Evolutionary conservation across 2,113 vertebrate species (phyloP).

Genomic region (Ancistrus triradiatus): DNA sequence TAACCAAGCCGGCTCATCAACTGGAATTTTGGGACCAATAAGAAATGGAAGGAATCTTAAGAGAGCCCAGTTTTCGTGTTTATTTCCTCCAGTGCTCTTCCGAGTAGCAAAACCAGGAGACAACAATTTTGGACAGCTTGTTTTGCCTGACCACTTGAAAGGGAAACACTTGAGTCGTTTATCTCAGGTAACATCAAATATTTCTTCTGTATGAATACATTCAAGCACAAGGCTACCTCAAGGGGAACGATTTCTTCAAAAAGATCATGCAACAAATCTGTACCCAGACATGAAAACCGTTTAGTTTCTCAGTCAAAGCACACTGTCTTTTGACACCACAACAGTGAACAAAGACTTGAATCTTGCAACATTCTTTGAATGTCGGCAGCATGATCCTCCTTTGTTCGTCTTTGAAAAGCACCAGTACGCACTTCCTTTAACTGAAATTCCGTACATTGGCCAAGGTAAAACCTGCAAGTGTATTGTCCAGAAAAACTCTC

Average conservation of each 20-base stretch:
- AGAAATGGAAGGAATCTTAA: conserved; percentile 12
- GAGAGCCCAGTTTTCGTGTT: too few species aligned
- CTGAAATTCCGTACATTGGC: not conserved
- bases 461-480: not conserved
- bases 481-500: conserved; percentile 6
- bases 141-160: not conserved
- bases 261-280: conserved; percentile 16
- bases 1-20: conserved; percentile 17
- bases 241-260: conserved; percentile 13
- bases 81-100: too few species aligned
- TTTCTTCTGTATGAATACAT: not conserved
- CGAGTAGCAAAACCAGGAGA: not conserved
- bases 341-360: not conserved
- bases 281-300: not conserved
- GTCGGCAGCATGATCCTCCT: not conserved
- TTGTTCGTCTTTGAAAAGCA: not conserved
- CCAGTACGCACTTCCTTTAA: not conserved
- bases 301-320: conserved; percentile 1
- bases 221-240: not conserved
- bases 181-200: not conserved
- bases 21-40: conserved; percentile 10
- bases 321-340: conserved; percentile 24
- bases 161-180: not conserved
- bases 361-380: not conserved
- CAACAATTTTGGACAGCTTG: not conserved